phyloP scores from a whole-genome alignment of 2,888 invertebrate genomes.

The Metacarcinus magister region DNA sequence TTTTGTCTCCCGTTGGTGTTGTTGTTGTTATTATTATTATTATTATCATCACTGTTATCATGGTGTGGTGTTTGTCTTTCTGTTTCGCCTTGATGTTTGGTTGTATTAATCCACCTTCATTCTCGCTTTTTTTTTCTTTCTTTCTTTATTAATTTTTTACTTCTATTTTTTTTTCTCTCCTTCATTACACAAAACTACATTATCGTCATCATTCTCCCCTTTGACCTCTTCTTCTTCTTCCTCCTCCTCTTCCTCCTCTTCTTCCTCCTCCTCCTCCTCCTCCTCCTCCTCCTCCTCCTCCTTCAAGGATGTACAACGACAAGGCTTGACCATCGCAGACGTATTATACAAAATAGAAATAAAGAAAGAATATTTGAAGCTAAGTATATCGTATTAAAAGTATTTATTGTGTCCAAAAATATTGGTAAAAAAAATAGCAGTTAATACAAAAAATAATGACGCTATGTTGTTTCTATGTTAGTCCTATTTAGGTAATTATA shows the following conservation, averaged over 20 bases:
- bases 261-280: neutral
- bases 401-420: too few species aligned
- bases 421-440: too few species aligned
- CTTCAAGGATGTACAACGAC: neutral
- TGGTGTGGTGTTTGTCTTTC: too few species aligned
- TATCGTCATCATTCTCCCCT: neutral
- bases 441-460: too few species aligned
- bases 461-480: too few species aligned
- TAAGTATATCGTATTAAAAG: too few species aligned
- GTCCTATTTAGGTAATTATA: neutral
- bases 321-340: neutral
- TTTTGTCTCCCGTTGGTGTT: neutral
- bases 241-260: neutral
- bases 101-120: neutral
- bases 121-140: neutral
- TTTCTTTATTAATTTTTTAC: neutral
- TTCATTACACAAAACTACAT: too few species aligned
- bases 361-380: too few species aligned
- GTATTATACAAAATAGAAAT: neutral
- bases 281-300: neutral
- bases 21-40: neutral
- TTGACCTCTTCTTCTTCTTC: neutral
- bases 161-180: neutral
- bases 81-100: neutral
- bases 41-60: too few species aligned